Evolutionary conservation across 2,888 invertebrate species (phyloP).

Genomic region (Gymnoscelis rufifasciata): DNA sequence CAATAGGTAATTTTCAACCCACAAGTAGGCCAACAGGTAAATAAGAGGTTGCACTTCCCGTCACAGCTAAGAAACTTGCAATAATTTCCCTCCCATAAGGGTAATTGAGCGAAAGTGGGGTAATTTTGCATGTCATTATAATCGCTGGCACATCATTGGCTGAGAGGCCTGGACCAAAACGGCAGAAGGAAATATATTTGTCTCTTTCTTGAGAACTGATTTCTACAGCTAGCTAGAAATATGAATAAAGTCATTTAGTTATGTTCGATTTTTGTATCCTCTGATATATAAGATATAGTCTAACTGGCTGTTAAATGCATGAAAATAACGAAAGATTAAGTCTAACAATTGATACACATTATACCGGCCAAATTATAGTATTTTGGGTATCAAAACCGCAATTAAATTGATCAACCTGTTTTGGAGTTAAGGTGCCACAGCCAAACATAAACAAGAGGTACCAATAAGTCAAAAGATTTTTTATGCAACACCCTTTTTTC

Average conservation of each 20-base stretch:
- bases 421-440: too few species aligned
- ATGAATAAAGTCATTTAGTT: background rate
- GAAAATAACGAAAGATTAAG: too few species aligned
- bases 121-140: slow-evolving; percentile 18
- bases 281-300: too few species aligned
- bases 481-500: too few species aligned
- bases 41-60: slow-evolving; percentile 1
- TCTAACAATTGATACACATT: too few species aligned
- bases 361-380: too few species aligned
- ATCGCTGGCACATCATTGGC: slow-evolving; percentile 11
- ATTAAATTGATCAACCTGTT: too few species aligned
- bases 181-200: slow-evolving; percentile 9
- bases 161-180: slow-evolving; percentile 28
- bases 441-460: too few species aligned
- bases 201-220: slow-evolving; percentile 10
- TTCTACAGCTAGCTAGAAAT: background rate
- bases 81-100: slow-evolving; percentile 7
- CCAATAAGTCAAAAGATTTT: too few species aligned
- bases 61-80: slow-evolving; percentile 6
- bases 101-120: slow-evolving; percentile 8
- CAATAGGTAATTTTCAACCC: background rate
- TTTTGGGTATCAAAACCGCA: too few species aligned
- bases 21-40: slow-evolving; percentile 7
- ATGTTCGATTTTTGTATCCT: background rate
- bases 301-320: too few species aligned